Base-by-base conservation (phyloP, 2,113 vertebrate genomes). In the Gymnarchus niloticus region DNA sequence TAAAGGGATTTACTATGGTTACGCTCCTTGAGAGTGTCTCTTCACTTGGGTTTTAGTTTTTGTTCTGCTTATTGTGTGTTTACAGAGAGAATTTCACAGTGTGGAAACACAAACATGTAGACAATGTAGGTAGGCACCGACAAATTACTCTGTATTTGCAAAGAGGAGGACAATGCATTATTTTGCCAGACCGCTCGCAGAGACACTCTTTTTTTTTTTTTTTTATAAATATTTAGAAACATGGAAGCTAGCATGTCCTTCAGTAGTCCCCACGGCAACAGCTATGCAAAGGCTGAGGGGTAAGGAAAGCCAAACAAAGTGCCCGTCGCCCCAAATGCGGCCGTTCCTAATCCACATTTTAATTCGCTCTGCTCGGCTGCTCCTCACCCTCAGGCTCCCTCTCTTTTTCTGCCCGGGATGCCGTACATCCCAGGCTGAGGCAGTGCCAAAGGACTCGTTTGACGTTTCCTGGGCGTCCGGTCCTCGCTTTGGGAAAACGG, bases 341-440 rank as follows among this genome's bases (percentile, higher is more conserved):
- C 94, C 94, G 91, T 92, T 94, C 94, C 94, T 97, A 96, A 97
- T 97, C 96, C 95, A 94, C 93, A 94, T 96, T 97, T 98, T 98
- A 97, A 98, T 98, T 98, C 96, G 96, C 96, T 96, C 94, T 93
- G 95, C 94, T 94, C 94, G 92, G 94, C 94, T 93, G 94, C 94
- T 94, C 92, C 91, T 91, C 87, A 93, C 97, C 97, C 97, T 98
- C 93, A 83, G 95, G 97, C 95, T 95, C 95, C 95, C 96, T 97
- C 95, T 96, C 94, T 97, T 96, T 95, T 94, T 94, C 95, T 92
- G 94, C 90, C 90, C 91, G 95, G 97, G 97, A 97, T 96, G 97
- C 95, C 94, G 95, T 94, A 96, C 97, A 96, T 96, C 96, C 96
- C 95, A 96, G 95, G 95, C 95, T 48, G 21, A 44, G 23, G 21